Evolutionary conservation across 2,113 vertebrate species (phyloP), one percentile per base, ranked within the genome.

Genomic region (Spilogale gracilis): DNA sequence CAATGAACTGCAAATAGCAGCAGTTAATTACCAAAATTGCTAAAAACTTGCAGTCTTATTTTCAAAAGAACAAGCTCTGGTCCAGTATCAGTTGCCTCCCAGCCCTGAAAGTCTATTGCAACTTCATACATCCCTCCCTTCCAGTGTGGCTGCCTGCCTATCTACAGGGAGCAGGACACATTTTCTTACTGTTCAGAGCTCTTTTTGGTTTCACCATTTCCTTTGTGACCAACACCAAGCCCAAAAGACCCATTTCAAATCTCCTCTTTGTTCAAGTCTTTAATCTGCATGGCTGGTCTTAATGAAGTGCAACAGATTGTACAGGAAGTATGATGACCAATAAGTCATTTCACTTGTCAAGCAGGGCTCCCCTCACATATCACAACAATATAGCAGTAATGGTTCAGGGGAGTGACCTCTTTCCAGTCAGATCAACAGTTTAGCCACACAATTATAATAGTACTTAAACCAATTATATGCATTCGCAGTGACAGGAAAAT

Each of bases 1-100:
- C 25, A 81, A 8, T 43, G 30, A 97, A 89, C 38, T 38, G 38
- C 11, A 95, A 90, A 94, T 56, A 76, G 54, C 3, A 81, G 54
- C 6, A 93, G 16, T 20, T 63, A 30, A 74, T 74, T 27, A 27
- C 5, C 67, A 23, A 95, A 94, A 80, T 21, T 91, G 43, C 17
- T 52, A 58, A 91, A 76, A 91, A 38, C 3, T 45, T 93, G 58
- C n/a, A 83, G 38, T 9, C 18, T 79, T 96, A 16, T 95, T 89
- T 96, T 95, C 80, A 94, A 90, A 90, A 85, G 58, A 45, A 65
- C 58, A 93, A 95, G 25, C 43, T 92, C 79, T 85, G 52, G 69
- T 71, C 3, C 60, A 73, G 60, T 6, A 80, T 88, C 63, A 73
- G 14, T 81, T 63, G 38, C 13, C 25, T 7, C 58, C 2, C 60